Conservation (phyloP, 2,888 invertebrate species). For the Acholoe squamosa region DNA sequence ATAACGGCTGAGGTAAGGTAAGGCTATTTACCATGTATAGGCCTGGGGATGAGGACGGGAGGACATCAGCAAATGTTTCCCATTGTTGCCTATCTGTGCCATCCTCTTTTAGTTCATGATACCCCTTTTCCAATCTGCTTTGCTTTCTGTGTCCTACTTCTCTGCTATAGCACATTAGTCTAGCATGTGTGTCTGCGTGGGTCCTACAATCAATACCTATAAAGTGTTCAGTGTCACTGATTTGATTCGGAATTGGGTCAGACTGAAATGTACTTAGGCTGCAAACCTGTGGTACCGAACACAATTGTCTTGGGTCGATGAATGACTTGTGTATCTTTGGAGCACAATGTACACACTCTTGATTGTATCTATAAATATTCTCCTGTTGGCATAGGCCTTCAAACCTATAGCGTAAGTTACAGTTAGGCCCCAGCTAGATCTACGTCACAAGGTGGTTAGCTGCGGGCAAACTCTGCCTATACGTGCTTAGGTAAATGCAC, state of each 20-base stretch:
- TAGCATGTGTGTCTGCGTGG: neutral
- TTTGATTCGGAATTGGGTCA: constrained; percentile 16
- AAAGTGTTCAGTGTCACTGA: neutral
- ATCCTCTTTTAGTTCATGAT: neutral
- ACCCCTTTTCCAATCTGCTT: neutral
- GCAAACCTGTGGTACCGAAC: too few species aligned
- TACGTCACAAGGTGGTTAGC: too few species aligned
- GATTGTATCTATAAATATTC: too few species aligned
- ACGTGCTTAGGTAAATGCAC: too few species aligned
- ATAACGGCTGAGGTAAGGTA: neutral
- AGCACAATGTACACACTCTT: too few species aligned
- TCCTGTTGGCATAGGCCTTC: too few species aligned
- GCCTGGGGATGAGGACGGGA: neutral
- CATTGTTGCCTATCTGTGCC: neutral
- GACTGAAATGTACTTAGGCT: neutral
- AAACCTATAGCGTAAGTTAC: too few species aligned
- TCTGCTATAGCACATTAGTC: too few species aligned
- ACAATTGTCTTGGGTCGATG: too few species aligned
- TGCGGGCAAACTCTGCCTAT: too few species aligned
- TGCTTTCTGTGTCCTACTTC: neutral
- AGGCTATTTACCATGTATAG: neutral
- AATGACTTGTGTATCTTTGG: too few species aligned
- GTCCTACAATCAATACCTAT: neutral
- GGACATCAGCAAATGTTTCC: neutral
- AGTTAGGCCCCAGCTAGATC: too few species aligned